Conservation (phyloP, 2,888 invertebrate genomes). For the Capitulum mitella region DNA sequence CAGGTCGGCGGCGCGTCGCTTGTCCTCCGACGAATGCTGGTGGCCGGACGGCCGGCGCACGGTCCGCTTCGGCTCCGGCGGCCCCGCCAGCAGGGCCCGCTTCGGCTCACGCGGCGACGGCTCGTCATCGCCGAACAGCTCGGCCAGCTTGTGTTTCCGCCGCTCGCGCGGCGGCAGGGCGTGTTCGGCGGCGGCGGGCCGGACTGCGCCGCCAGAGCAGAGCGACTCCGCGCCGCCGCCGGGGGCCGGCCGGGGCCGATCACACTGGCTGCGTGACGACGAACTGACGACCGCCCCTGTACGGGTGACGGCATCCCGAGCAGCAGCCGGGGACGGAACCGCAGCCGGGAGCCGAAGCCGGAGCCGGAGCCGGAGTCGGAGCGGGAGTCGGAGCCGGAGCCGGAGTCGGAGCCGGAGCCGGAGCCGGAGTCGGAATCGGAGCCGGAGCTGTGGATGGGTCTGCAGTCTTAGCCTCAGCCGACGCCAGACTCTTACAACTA, state of each 20-base stretch:
- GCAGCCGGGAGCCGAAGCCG: no score
- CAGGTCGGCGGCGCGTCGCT: conserved; percentile 31
- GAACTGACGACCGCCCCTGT: no score
- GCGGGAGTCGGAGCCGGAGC: no score
- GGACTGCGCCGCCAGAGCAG: not conserved
- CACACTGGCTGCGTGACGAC: no score
- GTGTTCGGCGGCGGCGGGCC: not conserved
- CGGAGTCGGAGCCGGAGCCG: no score
- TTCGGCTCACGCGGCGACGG: not conserved
- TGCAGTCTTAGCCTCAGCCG: not conserved
- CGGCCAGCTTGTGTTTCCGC: not conserved
- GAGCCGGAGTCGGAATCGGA: no score
- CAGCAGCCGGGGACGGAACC: not conserved
- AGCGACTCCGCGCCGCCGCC: not conserved
- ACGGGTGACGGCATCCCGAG: not conserved
- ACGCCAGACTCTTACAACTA: no score
- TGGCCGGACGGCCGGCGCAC: not conserved
- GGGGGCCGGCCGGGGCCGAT: not conserved
- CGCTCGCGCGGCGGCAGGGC: not conserved
- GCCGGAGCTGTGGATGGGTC: no score
- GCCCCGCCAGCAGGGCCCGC: no score
- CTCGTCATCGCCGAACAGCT: not conserved
- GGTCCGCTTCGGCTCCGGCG: not conserved
- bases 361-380: no score
- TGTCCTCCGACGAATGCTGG: not conserved